Conservation (phyloP, 2,113 vertebrate species). For the Grantiella picta region DNA sequence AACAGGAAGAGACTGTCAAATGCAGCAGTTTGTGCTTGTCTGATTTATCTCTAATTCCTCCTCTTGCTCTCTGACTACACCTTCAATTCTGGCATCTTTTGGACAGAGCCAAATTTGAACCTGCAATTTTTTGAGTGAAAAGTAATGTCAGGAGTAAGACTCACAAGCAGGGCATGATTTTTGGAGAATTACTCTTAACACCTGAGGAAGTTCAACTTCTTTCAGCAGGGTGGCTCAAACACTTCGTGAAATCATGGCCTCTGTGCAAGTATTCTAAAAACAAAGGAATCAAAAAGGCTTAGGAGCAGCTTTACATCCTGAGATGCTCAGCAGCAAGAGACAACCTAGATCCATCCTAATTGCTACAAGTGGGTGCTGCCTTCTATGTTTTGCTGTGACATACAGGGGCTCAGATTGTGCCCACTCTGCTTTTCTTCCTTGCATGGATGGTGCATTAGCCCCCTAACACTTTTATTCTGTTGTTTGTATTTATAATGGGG, state of each 20-base stretch:
- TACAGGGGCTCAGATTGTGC: neutral
- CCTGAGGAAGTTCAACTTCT: neutral
- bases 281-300: neutral
- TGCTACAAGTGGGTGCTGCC: neutral
- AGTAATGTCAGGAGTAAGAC: neutral
- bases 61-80: neutral
- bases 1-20: conserved; percentile 23
- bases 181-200: neutral
- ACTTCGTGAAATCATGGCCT: neutral
- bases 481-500: neutral
- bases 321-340: neutral
- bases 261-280: neutral
- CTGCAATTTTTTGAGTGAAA: neutral
- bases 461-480: neutral
- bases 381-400: neutral
- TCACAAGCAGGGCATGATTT: neutral
- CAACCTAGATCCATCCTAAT: rapidly evolving
- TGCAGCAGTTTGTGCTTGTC: neutral
- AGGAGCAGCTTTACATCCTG: neutral
- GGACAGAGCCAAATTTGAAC: neutral
- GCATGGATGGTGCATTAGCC: neutral
- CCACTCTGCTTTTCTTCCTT: neutral
- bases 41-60: neutral
- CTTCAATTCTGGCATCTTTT: neutral
- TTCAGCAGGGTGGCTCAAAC: neutral